Percentiles rank a stretch among this genome's conserved stretches.
Conservation (phyloP, 2,888 invertebrate species). For the Folsomia manolachei region DNA sequence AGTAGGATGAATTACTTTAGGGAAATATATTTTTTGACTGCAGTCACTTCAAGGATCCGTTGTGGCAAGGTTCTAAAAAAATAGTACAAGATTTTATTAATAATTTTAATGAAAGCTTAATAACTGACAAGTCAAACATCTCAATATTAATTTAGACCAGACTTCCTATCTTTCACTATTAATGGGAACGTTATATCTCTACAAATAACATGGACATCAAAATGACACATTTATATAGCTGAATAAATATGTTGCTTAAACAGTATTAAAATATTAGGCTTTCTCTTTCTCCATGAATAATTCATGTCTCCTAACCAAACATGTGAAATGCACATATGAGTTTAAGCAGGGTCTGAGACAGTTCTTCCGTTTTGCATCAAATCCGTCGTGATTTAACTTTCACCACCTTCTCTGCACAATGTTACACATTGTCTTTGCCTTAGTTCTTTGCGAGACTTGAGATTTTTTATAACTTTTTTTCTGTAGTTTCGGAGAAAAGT, state of each 20-base stretch:
- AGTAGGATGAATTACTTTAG: too few relatives aligned
- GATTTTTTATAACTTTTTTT: not conserved
- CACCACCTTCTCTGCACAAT: not conserved
- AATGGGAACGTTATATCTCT: not conserved
- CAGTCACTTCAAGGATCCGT: too few relatives aligned
- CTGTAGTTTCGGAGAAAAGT: not conserved
- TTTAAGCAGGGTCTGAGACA: not conserved
- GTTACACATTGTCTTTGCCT: not conserved
- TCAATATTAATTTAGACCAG: too few relatives aligned
- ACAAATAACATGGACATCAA: not conserved
- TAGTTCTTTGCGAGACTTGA: not conserved
- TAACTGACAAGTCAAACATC: too few relatives aligned
- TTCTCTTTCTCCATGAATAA: conserved; percentile 2
- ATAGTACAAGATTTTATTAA: not conserved
- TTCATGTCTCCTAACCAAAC: not conserved
- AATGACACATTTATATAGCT: not conserved
- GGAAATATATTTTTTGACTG: too few relatives aligned
- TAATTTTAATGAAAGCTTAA: not conserved
- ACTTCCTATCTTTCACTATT: too few relatives aligned
- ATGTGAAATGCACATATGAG: not conserved
- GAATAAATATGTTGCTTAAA: not conserved
- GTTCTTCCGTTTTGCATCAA: not conserved
- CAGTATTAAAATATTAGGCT: not conserved
- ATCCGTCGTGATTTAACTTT: too few relatives aligned
- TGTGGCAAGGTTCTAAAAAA: not conserved